Conservation (phyloP, 1,140 invertebrate species). For the Armadillidium nasatum region DNA sequence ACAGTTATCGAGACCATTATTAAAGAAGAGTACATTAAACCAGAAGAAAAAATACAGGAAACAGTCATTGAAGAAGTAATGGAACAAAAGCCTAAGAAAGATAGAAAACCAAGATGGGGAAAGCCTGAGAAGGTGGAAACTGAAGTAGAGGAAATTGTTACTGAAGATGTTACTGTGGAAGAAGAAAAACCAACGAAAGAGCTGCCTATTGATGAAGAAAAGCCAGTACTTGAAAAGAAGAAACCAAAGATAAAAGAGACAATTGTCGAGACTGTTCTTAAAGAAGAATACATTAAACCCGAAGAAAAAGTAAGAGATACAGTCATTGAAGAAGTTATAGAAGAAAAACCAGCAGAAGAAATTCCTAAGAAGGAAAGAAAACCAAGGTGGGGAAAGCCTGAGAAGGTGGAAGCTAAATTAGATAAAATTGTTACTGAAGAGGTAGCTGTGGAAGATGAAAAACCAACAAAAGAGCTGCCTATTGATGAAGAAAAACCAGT, state of each 20-base stretch:
- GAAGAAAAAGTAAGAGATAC: neutral
- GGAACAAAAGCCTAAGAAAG: neutral
- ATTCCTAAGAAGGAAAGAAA: neutral
- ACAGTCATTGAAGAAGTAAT: neutral
- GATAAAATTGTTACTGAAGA: constrained; percentile 3
- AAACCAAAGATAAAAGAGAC: neutral
- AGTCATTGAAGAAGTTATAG: neutral
- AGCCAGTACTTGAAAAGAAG: too few species aligned
- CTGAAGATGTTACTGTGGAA: too few species aligned
- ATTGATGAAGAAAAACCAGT: constrained; percentile 9
- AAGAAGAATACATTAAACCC: neutral
- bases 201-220: too few species aligned
- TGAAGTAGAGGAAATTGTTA: too few species aligned
- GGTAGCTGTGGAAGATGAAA: neutral
- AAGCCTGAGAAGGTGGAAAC: neutral
- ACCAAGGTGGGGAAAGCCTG: neutral
- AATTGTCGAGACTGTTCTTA: too few species aligned
- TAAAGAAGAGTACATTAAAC: neutral
- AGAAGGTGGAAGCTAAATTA: neutral
- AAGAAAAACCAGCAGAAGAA: neutral
- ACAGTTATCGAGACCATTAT: neutral
- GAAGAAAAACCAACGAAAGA: too few species aligned
- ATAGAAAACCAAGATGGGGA: neutral
- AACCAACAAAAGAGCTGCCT: neutral
- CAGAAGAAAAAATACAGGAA: neutral